Conservation (phyloP, 2,113 vertebrate species). For the Ochotona princeps region DNA sequence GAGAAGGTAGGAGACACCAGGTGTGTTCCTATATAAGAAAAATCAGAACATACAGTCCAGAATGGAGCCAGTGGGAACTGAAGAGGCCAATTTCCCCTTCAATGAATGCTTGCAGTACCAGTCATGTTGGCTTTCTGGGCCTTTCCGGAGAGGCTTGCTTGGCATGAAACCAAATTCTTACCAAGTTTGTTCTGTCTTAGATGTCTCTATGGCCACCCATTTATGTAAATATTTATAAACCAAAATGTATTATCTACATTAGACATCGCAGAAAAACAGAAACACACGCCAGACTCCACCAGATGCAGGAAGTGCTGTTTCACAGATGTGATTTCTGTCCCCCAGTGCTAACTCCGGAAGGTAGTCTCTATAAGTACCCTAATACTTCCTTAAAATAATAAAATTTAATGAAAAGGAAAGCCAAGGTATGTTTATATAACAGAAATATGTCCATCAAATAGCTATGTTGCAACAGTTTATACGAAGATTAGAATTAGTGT, state of each 20-base stretch:
- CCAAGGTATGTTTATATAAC: not conserved
- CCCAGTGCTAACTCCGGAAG: not conserved
- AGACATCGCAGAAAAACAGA: not conserved
- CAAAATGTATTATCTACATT: conserved; percentile 14
- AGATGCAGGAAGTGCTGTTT: not conserved
- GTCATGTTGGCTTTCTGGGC: not conserved
- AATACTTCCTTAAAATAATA: not conserved
- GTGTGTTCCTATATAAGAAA: not conserved
- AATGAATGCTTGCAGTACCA: not conserved
- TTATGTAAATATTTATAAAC: conserved; percentile 42
- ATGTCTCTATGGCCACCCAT: not conserved
- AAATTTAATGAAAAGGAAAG: not conserved
- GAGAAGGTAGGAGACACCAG: not conserved
- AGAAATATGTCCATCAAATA: not conserved
- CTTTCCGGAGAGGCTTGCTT: conserved; percentile 21
- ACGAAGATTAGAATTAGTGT: not conserved
- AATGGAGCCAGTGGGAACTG: not conserved
- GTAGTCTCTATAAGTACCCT: not conserved
- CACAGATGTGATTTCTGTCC: not conserved
- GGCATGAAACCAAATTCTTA: conserved; percentile 12
- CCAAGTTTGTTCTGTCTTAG: not conserved
- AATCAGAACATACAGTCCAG: not conserved
- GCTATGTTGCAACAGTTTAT: not conserved
- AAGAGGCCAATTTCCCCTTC: not conserved
- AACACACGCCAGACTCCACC: not conserved